Percentiles rank a stretch among this genome's conserved stretches.
These are phyloP conservation scores for Triplophysa bombifrons DNA, from an alignment of 2,797 vertebrate species.

Conservation along the genomic window DNA sequence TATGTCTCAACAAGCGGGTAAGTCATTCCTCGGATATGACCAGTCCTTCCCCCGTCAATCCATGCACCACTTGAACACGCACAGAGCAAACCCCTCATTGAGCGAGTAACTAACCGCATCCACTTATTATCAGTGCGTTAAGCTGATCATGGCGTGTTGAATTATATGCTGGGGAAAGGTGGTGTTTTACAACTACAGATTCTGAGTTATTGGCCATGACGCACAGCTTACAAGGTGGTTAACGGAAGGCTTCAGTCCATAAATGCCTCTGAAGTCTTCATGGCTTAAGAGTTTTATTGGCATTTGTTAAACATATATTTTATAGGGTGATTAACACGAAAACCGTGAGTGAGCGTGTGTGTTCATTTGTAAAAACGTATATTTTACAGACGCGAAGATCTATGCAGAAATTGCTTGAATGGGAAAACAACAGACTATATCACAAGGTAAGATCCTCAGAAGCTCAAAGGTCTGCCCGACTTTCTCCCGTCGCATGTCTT, in stretches of 20 bases:
- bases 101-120: constrained; percentile 62
- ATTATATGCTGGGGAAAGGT: constrained; percentile 66
- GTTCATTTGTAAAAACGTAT: constrained; percentile 3
- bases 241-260: constrained; percentile 72
- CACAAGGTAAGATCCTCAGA: constrained; percentile 88
- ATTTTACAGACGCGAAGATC: constrained; percentile 91
- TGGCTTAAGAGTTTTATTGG: constrained; percentile 63
- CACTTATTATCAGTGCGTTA: constrained; percentile 68
- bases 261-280: constrained; percentile 66
- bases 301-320: constrained; percentile 64
- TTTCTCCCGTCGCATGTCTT: constrained; percentile 36
- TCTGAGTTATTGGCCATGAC: constrained; percentile 68
- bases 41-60: constrained; percentile 64
- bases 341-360: background rate
- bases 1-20: constrained; percentile 99
- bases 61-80: constrained; percentile 63
- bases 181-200: constrained; percentile 56
- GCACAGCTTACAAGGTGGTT: constrained; percentile 76
- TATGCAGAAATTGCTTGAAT: constrained; percentile 97
- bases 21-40: constrained; percentile 68
- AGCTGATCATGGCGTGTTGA: constrained; percentile 60
- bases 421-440: constrained; percentile 99
- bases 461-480: background rate
- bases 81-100: constrained; percentile 55
- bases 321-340: constrained; percentile 26